Percentiles rank a stretch among this genome's conserved stretches.
These are phyloP conservation scores for Acanthaster planci DNA, from an alignment of 35 echinoderm and acorn worm genomes.

Conservation along the genomic window DNA sequence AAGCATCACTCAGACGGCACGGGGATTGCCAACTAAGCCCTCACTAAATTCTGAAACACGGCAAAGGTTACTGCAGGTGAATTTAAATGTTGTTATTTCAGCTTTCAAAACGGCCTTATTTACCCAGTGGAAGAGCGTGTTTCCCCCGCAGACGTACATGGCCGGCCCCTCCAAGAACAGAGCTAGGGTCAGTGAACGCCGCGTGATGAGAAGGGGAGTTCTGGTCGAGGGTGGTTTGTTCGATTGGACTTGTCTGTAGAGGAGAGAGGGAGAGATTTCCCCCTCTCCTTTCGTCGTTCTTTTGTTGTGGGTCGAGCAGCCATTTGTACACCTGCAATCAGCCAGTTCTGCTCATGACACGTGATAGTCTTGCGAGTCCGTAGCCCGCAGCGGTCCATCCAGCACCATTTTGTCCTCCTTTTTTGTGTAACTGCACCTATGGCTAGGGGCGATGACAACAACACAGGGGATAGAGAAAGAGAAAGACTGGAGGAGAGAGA, in stretches of 20 bases:
- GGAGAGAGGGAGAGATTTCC: background rate
- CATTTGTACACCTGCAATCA: slow-evolving; percentile 22
- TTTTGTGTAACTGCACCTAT: slow-evolving; percentile 33
- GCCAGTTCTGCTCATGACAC: slow-evolving; percentile 20
- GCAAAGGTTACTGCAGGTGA: slow-evolving; percentile 44
- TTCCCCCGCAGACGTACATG: slow-evolving; percentile 37
- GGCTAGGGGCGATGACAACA: slow-evolving; percentile 21
- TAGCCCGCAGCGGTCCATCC: slow-evolving; percentile 11
- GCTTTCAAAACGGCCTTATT: slow-evolving; percentile 53
- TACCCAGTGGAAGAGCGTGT: slow-evolving; percentile 46
- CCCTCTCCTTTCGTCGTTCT: background rate
- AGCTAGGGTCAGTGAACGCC: slow-evolving; percentile 38
- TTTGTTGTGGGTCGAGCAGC: background rate
- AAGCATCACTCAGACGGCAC: background rate
- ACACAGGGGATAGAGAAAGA: no score
- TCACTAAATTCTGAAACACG: slow-evolving; percentile 31
- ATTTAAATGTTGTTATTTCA: slow-evolving; percentile 37
- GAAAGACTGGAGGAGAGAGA: no score
- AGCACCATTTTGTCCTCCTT: slow-evolving; percentile 22
- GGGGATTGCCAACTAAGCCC: background rate
- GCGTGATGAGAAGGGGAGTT: slow-evolving; percentile 23
- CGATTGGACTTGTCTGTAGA: background rate
- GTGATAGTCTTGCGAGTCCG: slow-evolving; percentile 21
- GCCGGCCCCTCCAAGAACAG: slow-evolving; percentile 35
- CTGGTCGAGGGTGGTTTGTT: background rate